phyloP scores from a whole-genome alignment of 2,797 vertebrate species.

The Masticophis lateralis region DNA sequence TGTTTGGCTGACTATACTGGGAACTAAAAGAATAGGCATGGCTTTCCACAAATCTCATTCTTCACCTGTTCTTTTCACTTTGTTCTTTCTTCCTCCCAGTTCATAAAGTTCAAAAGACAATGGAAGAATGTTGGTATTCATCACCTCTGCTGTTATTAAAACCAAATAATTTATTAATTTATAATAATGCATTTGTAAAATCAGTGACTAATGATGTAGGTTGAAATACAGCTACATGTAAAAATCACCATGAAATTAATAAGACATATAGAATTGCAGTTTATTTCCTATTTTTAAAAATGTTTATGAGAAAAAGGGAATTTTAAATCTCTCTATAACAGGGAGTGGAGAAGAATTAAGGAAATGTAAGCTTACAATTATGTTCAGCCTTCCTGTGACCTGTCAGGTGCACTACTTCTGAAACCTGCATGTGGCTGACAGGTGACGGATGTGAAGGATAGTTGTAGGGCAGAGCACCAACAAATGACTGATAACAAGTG shows the following conservation, averaged over 20 bases:
- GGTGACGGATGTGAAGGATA: background rate
- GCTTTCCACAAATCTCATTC: conserved; percentile 30
- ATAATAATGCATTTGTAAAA: conserved; percentile 31
- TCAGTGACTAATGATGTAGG: conserved; percentile 15
- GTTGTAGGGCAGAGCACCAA: background rate
- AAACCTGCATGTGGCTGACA: background rate
- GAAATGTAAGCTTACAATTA: background rate
- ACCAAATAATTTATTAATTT: conserved; percentile 20
- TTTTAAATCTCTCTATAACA: background rate
- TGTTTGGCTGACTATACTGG: conserved; percentile 12
- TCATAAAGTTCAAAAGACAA: conserved; percentile 22
- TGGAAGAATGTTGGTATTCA: conserved; percentile 2
- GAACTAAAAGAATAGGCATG: background rate
- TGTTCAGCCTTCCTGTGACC: background rate
- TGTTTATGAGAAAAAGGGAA: background rate
- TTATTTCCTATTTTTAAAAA: background rate
- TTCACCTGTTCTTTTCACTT: conserved; percentile 6
- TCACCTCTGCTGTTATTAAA: background rate
- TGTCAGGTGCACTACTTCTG: background rate
- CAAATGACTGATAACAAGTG: background rate
- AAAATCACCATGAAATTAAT: background rate
- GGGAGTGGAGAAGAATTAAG: background rate
- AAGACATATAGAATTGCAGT: background rate
- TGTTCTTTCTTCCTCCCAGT: background rate
- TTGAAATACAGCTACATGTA: background rate